phyloP scores from a whole-genome alignment of 2,113 vertebrate genomes.

The Pachyramphus minor region DNA sequence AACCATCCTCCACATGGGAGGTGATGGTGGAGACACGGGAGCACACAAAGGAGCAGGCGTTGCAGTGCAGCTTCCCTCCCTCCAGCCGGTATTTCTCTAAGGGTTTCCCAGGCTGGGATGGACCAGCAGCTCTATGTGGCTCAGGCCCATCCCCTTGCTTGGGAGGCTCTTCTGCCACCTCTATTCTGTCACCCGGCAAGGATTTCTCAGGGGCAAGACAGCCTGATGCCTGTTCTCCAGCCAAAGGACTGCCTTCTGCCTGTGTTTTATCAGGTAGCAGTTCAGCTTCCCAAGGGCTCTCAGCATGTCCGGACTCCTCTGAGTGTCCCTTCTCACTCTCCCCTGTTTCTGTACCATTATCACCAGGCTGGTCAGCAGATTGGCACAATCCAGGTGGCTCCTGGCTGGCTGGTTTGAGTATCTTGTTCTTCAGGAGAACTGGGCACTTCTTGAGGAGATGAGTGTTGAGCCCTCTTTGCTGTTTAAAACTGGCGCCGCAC shows the following conservation, averaged over 20 bases:
- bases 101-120: not conserved
- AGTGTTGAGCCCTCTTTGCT: slow-evolving; percentile 84
- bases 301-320: not conserved
- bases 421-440: slow-evolving; percentile 66
- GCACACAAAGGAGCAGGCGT: slow-evolving; percentile 81
- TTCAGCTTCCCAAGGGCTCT: not conserved
- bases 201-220: not conserved
- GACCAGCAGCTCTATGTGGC: not conserved
- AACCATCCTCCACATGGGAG: slow-evolving; percentile 76
- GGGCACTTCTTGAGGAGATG: slow-evolving; percentile 86
- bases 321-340: not conserved
- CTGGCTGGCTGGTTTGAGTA: not conserved
- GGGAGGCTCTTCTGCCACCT: not conserved
- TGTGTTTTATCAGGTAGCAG: not conserved
- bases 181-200: not conserved
- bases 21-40: slow-evolving; percentile 77
- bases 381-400: not conserved
- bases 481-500: slow-evolving; percentile 88
- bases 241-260: not conserved
- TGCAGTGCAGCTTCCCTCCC: slow-evolving; percentile 82
- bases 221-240: not conserved
- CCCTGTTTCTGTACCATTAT: not conserved
- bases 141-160: not conserved
- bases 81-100: slow-evolving; percentile 66
- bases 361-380: not conserved